Evolutionary conservation across 2,888 invertebrate species (phyloP).

Genomic region (Ophioninae sp.): DNA sequence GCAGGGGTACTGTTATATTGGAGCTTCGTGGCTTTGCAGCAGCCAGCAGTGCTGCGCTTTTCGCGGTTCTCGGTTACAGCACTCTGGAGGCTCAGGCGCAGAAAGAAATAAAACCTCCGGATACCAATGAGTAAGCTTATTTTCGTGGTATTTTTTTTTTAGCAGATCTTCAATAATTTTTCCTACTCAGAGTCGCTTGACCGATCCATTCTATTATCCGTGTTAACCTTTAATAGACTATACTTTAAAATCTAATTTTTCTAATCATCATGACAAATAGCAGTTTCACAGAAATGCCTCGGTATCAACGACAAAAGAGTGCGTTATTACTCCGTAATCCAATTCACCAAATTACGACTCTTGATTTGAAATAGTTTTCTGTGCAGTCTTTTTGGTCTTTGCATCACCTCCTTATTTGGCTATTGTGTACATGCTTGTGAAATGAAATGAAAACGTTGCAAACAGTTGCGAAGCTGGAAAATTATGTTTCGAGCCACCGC

Average conservation of each 20-base stretch:
- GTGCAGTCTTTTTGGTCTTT: no score
- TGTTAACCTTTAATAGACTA: not conserved
- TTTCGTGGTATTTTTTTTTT: slow-evolving; percentile 8
- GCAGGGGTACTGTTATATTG: slow-evolving; percentile 76
- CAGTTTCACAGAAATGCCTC: not conserved
- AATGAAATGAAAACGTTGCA: no score
- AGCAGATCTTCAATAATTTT: not conserved
- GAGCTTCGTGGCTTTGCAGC: slow-evolving; percentile 78
- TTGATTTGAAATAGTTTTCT: no score
- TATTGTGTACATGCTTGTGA: no score
- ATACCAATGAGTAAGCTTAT: slow-evolving; percentile 54
- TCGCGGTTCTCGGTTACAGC: slow-evolving; percentile 76
- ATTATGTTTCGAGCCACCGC: no score
- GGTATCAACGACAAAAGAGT: not conserved
- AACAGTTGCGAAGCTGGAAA: no score
- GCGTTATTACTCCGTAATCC: not conserved
- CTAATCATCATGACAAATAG: not conserved
- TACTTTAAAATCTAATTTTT: not conserved
- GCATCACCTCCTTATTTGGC: no score
- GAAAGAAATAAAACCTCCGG: slow-evolving; percentile 66
- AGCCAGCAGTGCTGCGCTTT: slow-evolving; percentile 78
- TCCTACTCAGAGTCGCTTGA: slow-evolving; percentile 5
- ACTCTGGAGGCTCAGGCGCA: slow-evolving; percentile 75
- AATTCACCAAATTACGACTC: no score
- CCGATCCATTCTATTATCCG: not conserved